These are phyloP conservation scores for Penelope pileata DNA, from an alignment of 2,113 vertebrate species.

Conservation along the genomic window DNA sequence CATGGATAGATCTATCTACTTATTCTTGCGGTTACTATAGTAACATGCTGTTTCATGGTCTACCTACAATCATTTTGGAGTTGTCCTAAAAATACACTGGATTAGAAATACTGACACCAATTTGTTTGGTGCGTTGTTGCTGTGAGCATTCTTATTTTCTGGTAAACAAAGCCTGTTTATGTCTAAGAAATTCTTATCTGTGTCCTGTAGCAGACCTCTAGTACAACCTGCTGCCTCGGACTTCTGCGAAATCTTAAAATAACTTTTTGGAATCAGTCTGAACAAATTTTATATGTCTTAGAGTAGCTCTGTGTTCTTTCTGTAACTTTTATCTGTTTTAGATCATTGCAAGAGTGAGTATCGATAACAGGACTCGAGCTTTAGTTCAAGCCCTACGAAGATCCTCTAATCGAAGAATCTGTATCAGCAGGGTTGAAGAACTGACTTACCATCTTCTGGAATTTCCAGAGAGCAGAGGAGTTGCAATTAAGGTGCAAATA, in stretches of 20 bases:
- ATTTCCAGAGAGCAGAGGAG: constrained; percentile 92
- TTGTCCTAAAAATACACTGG: neutral
- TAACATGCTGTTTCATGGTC: neutral
- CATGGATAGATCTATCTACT: neutral
- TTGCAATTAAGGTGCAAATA: constrained; percentile 88
- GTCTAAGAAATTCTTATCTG: neutral
- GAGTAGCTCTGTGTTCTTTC: neutral
- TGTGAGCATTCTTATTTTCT: neutral
- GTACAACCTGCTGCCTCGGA: neutral
- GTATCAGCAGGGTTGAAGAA: constrained; percentile 93
- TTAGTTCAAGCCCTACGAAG: constrained; percentile 90
- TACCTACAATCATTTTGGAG: neutral
- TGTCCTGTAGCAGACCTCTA: neutral
- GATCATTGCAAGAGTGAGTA: constrained; percentile 96
- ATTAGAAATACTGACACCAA: neutral
- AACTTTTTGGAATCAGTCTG: neutral
- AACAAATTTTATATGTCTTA: neutral
- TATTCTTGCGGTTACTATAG: neutral
- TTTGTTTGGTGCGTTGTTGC: neutral
- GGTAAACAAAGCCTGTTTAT: neutral
- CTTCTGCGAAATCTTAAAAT: constrained; percentile 55
- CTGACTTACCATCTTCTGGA: constrained; percentile 93
- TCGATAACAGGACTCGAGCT: constrained; percentile 94
- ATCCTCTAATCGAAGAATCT: constrained; percentile 86
- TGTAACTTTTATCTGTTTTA: constrained; percentile 53